Base-by-base conservation (phyloP, 2,797 vertebrate genomes). In the Rhynchonycteris naso region DNA sequence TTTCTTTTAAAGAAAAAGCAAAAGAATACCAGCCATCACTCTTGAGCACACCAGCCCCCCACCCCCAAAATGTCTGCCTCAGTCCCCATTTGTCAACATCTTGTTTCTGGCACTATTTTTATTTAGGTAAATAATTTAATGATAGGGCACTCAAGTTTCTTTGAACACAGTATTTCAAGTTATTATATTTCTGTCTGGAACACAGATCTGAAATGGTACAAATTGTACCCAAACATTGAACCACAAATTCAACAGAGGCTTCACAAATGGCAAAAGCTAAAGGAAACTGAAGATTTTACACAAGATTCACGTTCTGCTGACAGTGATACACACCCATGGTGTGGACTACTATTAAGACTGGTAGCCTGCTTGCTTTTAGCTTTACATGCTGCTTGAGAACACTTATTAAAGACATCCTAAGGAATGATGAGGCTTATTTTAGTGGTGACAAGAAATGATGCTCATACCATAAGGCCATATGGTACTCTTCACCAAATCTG, bases 61-160 rank as follows among this genome's bases (percentile, higher is more conserved):
- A 11, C 38, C 33, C 24, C 75, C 43, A 24, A 26, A 26, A 54
- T 81, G 24, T 66, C 28, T 50, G 8, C 35, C 28, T 21, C 38
- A 82, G 50, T 71, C 22, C 14, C 43, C 68, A 72, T 26, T 83
- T 93, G 65, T 58, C 52, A 87, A 13, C 22, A 47, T 81, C 81
- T 92, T 18, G 18, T 33, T 74, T 95, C 74, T n/a, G 68, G n/a
- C 21, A 65, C 26, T 76, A 12, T 52, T 88, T 95, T 76, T 71
- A 83, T 61, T 38, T 81, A 78, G 35, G 65, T 78, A 95, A 94
- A 75, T 80, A 96, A 92, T 82, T 72, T 91, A 76, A 88, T 88
- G 18, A 88, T 59, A 54, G 59, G 84, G 63, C 33, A 85, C 54
- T 78, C 81, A 89, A 63, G 63, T 80, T 52, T 83, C 59, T 87